Evolutionary conservation across 2,113 vertebrate species (phyloP).

Genomic region (Myotis brandtii): DNA sequence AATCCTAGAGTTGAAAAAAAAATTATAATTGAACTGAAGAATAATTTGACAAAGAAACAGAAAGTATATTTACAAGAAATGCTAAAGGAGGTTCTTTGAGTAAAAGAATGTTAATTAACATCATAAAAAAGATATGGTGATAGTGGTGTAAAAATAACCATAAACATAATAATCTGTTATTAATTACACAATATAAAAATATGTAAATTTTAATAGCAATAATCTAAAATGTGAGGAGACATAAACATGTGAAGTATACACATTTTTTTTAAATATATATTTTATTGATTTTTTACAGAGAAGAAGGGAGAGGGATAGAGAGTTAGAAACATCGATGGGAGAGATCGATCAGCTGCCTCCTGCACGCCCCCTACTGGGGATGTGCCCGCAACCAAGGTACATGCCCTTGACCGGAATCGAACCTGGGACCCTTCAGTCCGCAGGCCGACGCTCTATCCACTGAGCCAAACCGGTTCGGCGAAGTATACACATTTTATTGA

Average conservation of each 20-base stretch:
- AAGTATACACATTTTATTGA: not conserved
- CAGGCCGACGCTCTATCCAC: too few species aligned
- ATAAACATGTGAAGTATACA: not conserved
- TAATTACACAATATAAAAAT: not conserved
- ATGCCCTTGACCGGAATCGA: too few species aligned
- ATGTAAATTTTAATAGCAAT: not conserved
- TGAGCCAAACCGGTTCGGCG: too few species aligned
- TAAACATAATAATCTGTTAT: not conserved
- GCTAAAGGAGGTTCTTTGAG: not conserved
- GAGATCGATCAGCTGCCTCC: too few species aligned
- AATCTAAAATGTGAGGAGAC: not conserved
- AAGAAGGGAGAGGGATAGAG: too few species aligned
- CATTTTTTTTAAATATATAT: too few species aligned
- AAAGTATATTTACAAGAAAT: not conserved
- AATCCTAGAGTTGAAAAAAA: not conserved
- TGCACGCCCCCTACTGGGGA: too few species aligned
- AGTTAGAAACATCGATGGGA: too few species aligned
- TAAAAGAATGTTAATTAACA: not conserved
- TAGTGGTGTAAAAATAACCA: not conserved
- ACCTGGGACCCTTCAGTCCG: too few species aligned
- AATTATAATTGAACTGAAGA: not conserved
- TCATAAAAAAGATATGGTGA: not conserved
- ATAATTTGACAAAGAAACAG: too few species aligned
- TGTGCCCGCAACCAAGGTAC: too few species aligned
- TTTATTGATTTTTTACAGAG: too few species aligned